Conservation (phyloP, 2,113 vertebrate genomes). For the Nannobrachium achirus region DNA sequence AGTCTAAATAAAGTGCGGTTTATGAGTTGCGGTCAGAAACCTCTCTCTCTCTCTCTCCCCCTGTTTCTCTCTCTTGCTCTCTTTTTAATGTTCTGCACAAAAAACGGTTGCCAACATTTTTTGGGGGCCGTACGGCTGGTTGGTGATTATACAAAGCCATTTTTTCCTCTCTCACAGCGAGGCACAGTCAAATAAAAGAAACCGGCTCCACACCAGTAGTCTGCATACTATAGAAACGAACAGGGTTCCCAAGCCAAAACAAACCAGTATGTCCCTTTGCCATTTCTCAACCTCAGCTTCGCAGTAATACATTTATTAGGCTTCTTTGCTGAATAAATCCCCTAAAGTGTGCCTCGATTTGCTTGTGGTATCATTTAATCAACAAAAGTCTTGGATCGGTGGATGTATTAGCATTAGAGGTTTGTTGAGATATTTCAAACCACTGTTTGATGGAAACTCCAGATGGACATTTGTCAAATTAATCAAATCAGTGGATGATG, state of each 20-base stretch:
- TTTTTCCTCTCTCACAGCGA: conserved; percentile 86
- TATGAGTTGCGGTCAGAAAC: conserved; percentile 96
- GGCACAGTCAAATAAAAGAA: conserved; percentile 88
- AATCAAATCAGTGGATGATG: background rate
- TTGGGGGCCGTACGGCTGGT: conserved; percentile 78
- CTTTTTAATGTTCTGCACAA: conserved; percentile 89
- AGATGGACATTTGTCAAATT: conserved; percentile 49
- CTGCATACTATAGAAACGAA: conserved; percentile 75
- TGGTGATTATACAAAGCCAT: conserved; percentile 91
- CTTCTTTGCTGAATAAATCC: conserved; percentile 69
- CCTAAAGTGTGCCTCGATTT: conserved; percentile 41
- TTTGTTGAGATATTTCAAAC: conserved; percentile 44
- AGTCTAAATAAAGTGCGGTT: conserved; percentile 97
- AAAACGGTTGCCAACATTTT: conserved; percentile 86
- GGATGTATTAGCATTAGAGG: conserved; percentile 33
- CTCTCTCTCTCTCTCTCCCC: conserved; percentile 81
- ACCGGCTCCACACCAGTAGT: conserved; percentile 82
- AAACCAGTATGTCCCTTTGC: conserved; percentile 77
- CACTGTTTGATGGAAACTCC: conserved; percentile 49
- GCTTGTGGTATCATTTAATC: conserved; percentile 68
- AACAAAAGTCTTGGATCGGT: conserved; percentile 44
- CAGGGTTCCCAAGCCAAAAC: conserved; percentile 78
- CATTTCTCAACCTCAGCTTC: conserved; percentile 75
- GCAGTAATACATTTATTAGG: conserved; percentile 71
- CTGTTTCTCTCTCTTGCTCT: conserved; percentile 73